Evolutionary conservation across 1,140 invertebrate species (phyloP).

Genomic region (Neodiprion virginianus): DNA sequence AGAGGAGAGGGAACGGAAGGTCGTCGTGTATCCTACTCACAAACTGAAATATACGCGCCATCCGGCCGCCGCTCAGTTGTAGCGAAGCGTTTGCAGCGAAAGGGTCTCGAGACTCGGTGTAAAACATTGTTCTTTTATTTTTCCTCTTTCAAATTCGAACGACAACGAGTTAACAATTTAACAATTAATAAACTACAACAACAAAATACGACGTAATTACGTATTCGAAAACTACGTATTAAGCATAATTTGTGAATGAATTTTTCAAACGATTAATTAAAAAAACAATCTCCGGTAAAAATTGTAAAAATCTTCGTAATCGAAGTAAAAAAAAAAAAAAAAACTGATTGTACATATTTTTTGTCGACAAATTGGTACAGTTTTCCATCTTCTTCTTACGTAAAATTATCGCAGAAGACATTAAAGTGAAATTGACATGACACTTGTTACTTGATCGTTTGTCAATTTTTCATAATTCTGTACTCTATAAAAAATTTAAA

Average conservation of each 20-base stretch:
- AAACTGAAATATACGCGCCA: background rate
- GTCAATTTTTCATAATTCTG: no score
- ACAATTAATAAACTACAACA: background rate
- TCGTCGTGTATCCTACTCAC: background rate
- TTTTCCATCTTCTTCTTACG: no score
- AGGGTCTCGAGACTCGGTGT: constrained; percentile 14
- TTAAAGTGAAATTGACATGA: no score
- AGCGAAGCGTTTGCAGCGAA: constrained; percentile 43
- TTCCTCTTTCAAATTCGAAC: background rate
- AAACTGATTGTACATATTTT: no score
- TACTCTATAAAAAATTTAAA: no score
- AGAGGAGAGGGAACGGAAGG: background rate
- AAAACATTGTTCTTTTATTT: background rate
- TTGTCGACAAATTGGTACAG: no score
- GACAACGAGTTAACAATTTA: background rate
- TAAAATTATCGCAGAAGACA: no score
- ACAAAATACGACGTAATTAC: background rate
- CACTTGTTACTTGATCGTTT: no score
- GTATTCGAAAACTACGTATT: no score
- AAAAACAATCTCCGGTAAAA: no score
- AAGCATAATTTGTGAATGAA: background rate
- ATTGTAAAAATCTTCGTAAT: no score
- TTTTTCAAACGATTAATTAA: background rate
- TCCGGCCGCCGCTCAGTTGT: constrained; percentile 38
- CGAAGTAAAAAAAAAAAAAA: no score